phyloP scores from a whole-genome alignment of 2,113 vertebrate species.

The Meriones unguiculatus region DNA sequence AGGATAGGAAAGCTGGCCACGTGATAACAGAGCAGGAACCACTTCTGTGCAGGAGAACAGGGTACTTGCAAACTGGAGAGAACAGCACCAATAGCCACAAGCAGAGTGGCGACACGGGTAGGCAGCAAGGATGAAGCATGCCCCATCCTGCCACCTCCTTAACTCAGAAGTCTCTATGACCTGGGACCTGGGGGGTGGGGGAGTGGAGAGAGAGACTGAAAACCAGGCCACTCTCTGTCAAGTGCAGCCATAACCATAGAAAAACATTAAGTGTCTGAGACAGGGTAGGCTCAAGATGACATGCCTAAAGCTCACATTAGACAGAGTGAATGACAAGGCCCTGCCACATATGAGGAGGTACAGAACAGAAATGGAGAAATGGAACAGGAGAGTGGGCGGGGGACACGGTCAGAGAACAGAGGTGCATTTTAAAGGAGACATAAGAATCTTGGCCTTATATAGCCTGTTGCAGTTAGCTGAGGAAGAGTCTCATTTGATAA shows the following conservation, averaged over 20 bases:
- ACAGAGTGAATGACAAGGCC: background rate
- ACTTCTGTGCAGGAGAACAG: accelerated
- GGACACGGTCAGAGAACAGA: background rate
- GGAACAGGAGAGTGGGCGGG: no score
- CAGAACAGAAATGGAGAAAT: background rate
- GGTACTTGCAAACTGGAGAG: background rate
- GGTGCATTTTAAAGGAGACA: background rate
- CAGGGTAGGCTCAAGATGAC: background rate
- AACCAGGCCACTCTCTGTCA: background rate
- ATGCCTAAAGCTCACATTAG: background rate
- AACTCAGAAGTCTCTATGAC: background rate
- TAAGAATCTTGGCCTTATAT: background rate
- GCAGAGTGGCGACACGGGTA: background rate
- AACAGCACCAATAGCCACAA: background rate
- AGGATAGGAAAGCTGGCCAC: background rate
- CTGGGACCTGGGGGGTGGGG: background rate
- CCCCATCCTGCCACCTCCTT: background rate
- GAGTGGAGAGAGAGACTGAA: background rate
- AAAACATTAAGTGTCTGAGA: background rate
- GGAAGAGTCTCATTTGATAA: background rate
- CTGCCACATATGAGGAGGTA: background rate
- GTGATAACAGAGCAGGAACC: background rate
- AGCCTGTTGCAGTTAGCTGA: background rate
- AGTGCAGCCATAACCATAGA: background rate
- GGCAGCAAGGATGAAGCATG: background rate